phyloP scores from a whole-genome alignment of 2,888 invertebrate species.

The Cephus pulcher region DNA sequence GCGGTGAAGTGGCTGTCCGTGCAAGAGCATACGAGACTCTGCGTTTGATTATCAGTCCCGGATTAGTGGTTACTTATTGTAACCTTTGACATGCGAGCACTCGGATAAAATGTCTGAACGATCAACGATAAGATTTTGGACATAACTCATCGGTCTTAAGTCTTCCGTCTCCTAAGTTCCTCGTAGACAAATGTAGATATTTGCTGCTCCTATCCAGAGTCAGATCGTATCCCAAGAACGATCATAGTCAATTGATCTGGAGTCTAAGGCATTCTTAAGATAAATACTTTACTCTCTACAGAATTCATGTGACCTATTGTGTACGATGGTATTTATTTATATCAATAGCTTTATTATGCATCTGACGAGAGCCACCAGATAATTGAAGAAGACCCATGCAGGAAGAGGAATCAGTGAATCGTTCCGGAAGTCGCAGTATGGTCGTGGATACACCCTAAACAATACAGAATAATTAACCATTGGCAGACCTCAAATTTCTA shows the following conservation, averaged over 20 bases:
- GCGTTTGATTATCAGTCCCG: constrained; percentile 41
- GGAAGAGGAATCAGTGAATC: neutral
- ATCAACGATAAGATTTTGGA: constrained; percentile 51
- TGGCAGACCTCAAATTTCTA: constrained; percentile 41
- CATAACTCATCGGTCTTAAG: constrained; percentile 36
- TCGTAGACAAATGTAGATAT: constrained; percentile 8
- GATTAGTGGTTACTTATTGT: constrained; percentile 40
- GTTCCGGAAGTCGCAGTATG: neutral
- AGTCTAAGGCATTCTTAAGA: neutral
- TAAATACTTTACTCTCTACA: neutral
- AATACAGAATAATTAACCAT: constrained; percentile 47
- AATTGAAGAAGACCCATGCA: neutral
- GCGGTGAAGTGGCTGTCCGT: neutral
- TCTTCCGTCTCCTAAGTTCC: constrained; percentile 1
- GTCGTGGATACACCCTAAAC: neutral
- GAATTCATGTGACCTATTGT: neutral
- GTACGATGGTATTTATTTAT: neutral
- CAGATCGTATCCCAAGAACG: neutral
- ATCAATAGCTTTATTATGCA: neutral
- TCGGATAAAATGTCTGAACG: constrained; percentile 48
- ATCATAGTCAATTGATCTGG: neutral
- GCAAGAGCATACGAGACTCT: constrained; percentile 2
- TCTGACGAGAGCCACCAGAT: neutral
- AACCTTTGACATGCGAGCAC: constrained; percentile 40
- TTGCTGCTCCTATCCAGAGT: neutral